Evolutionary conservation across 30 jellyfish, hydroid and myxozoan genomes (phyloP), one percentile per base, ranked within the genome.

Genomic region (Chrysaora quinquecirrha): DNA sequence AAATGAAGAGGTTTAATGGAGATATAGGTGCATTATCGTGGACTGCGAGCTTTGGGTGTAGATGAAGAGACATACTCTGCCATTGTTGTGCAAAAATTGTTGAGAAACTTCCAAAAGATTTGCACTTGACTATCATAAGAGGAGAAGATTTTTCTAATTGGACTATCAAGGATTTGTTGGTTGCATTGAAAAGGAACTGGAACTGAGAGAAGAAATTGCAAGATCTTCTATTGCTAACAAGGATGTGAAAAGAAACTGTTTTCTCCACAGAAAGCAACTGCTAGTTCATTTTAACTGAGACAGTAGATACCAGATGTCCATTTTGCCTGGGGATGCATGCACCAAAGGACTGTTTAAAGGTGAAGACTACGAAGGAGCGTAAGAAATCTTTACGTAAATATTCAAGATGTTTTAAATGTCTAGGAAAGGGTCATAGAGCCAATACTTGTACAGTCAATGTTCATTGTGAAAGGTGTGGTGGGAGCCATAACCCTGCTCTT

Each of bases 401-500:
- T 24, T 16, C 47, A 1, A 30, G 89, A 31, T 76, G 88, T 32
- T 76, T 58, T 76, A 30, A 46, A 20, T 25, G 88, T 58, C 31
- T 76, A 28, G n/a, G 33, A 34, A 76, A 76, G 32, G 58, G 58
- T 28, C 88, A 76, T n/a, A 32, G 65, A 34, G 83, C 76, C 34
- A 14, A 21, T 21, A 38, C 3, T 4, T 56, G 81, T 27, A 60
- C 27, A 34, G 29, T 11, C 80, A 14, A 34, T 30, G 71, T 61
- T n/a, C 19, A 52, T 43, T 78, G 71, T 46, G 67, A 30, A 31
- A 12, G 22, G 73, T 78, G 82, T 58, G 46, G 30, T 61, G 80
- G 70, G 80, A 78, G 89, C 73, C 82, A 78, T 28, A 43, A 60
- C 46, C 31, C 58, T 19, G 72, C 71, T 14, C 80, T 78, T 38